These are phyloP conservation scores for Lymantria monacha DNA, from an alignment of 2,888 invertebrate genomes.

Conservation along the genomic window DNA sequence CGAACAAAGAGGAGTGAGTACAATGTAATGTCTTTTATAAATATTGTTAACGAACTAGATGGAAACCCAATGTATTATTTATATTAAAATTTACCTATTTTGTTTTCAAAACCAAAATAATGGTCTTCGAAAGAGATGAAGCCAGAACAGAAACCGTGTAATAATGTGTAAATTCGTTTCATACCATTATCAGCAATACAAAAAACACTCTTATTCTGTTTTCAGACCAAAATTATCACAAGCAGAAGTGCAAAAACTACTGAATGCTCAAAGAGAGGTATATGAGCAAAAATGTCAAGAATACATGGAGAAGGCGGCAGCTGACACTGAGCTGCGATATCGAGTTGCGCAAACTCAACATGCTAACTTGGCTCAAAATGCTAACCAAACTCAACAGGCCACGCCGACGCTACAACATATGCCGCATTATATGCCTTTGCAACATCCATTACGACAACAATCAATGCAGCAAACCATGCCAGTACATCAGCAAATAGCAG, in stretches of 20 bases:
- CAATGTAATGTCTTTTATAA: background rate
- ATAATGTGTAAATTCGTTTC: too few species aligned
- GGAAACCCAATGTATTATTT: too few species aligned
- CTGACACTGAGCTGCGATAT: background rate
- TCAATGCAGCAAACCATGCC: background rate
- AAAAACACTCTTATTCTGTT: background rate
- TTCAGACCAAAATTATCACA: constrained; percentile 14
- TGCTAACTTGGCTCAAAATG: background rate
- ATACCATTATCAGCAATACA: too few species aligned
- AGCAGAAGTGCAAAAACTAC: constrained; percentile 9
- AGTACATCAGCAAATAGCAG: background rate
- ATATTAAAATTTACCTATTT: too few species aligned
- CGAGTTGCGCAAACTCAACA: background rate
- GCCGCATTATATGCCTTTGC: background rate
- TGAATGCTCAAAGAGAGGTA: constrained; percentile 16
- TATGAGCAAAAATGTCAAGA: constrained; percentile 23
- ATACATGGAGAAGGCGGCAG: constrained; percentile 2
- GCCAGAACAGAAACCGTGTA: too few species aligned
- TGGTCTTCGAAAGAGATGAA: too few species aligned
- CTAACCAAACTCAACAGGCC: background rate
- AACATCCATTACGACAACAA: background rate
- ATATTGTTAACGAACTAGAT: background rate
- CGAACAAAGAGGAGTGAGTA: background rate
- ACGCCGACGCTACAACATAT: background rate
- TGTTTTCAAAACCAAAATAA: too few species aligned